Evolutionary conservation across 2,888 invertebrate species (phyloP).

Genomic region (Erynnis tages): DNA sequence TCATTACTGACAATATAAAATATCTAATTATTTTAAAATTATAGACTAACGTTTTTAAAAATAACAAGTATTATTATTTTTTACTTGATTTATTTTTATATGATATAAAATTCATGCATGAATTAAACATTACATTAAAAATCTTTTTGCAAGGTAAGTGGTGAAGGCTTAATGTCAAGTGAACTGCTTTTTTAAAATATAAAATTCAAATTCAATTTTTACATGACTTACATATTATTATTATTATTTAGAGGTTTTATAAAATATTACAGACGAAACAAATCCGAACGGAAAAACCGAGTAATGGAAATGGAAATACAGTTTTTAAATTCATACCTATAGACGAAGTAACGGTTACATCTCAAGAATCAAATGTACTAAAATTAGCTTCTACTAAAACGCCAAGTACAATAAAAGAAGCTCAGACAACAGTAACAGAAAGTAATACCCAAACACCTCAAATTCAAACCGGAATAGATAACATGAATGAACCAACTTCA

Average conservation of each 20-base stretch:
- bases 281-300: slow-evolving; percentile 76
- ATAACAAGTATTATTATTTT: slow-evolving; percentile 6
- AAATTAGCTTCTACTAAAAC: slow-evolving; percentile 65
- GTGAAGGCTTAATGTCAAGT: slow-evolving; percentile 45
- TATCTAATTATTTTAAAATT: slow-evolving; percentile 27
- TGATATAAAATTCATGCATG: slow-evolving; percentile 14
- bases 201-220: too few species aligned
- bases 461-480: slow-evolving; percentile 46
- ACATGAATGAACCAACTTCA: slow-evolving; percentile 43
- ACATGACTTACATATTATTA: too few species aligned
- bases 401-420: slow-evolving; percentile 47
- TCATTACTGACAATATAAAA: slow-evolving; percentile 28
- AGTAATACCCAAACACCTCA: slow-evolving; percentile 59
- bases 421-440: slow-evolving; percentile 57
- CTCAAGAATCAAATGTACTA: slow-evolving; percentile 68
- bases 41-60: slow-evolving; percentile 23
- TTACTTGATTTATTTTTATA: not conserved
- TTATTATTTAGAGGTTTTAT: slow-evolving; percentile 27
- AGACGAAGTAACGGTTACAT: slow-evolving; percentile 63
- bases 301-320: slow-evolving; percentile 59
- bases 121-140: slow-evolving; percentile 17
- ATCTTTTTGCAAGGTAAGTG: slow-evolving; percentile 55
- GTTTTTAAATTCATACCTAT: slow-evolving; percentile 76
- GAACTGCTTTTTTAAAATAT: not conserved
- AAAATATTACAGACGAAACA: slow-evolving; percentile 75